These are phyloP conservation scores for Epistrophe eligans DNA, from an alignment of 2,888 invertebrate species.

Conservation along the genomic window DNA sequence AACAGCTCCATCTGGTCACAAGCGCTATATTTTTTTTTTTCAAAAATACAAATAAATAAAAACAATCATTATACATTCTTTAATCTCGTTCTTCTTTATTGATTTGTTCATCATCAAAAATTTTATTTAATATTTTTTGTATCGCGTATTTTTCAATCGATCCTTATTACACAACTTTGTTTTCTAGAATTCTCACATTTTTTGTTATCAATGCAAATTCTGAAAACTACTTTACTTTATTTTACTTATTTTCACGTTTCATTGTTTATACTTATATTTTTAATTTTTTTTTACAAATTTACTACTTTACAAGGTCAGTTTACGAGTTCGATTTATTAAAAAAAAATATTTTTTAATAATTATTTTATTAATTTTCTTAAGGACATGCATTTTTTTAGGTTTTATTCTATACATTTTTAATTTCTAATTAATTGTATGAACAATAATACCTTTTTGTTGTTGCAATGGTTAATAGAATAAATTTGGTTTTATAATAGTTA, in stretches of 20 bases:
- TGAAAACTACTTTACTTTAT: constrained; percentile 54
- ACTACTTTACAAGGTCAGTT: constrained; percentile 49
- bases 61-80: constrained; percentile 30
- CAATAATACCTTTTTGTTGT: constrained; percentile 36
- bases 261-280: constrained; percentile 4
- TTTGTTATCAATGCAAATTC: constrained; percentile 62
- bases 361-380: constrained; percentile 19
- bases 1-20: no score
- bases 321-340: constrained; percentile 30
- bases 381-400: constrained; percentile 40
- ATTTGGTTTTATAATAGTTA: constrained; percentile 48
- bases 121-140: constrained; percentile 17
- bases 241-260: constrained; percentile 29
- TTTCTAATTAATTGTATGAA: constrained; percentile 36
- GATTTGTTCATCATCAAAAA: constrained; percentile 64
- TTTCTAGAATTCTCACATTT: constrained; percentile 39
- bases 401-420: constrained; percentile 44
- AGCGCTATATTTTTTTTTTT: no score
- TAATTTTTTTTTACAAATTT: constrained; percentile 55
- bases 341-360: constrained; percentile 31
- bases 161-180: constrained; percentile 67
- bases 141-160: constrained; percentile 44
- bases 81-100: constrained; percentile 63
- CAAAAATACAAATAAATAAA: not conserved
- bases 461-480: constrained; percentile 61